Conservation (phyloP, 2,797 vertebrate species). For the Acanthornis magna region DNA sequence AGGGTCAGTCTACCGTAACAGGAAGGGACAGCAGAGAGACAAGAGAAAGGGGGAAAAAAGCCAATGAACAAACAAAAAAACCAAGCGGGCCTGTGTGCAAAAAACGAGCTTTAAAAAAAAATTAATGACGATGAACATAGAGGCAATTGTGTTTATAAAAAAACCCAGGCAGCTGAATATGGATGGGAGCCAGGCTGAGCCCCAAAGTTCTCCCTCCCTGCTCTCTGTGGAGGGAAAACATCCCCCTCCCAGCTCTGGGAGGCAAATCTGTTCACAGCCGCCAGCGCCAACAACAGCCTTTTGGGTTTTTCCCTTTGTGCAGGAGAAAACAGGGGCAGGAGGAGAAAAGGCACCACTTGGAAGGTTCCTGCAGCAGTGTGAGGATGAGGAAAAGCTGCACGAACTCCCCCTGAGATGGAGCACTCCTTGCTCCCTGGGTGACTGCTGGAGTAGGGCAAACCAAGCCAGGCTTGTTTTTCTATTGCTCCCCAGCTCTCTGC, state of each 20-base stretch:
- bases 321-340: background rate
- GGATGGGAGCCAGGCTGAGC: background rate
- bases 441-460: background rate
- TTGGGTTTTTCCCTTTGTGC: background rate
- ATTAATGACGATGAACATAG: background rate
- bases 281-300: background rate
- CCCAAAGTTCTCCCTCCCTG: accelerated
- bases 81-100: constrained; percentile 59
- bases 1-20: constrained; percentile 77
- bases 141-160: background rate
- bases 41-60: constrained; percentile 15
- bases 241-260: background rate
- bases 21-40: constrained; percentile 64
- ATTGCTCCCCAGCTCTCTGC: background rate
- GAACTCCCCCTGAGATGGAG: background rate
- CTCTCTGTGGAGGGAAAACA: background rate
- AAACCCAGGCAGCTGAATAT: accelerated
- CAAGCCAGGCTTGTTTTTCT: background rate
- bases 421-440: background rate
- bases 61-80: constrained; percentile 56
- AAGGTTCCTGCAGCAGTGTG: background rate
- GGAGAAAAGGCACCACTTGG: background rate
- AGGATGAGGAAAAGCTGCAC: background rate
- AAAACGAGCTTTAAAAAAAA: constrained; percentile 22
- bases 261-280: background rate